Evolutionary conservation across 2,888 invertebrate species (phyloP), one percentile per base, ranked within the genome.

Genomic region (Maniola hyperantus): DNA sequence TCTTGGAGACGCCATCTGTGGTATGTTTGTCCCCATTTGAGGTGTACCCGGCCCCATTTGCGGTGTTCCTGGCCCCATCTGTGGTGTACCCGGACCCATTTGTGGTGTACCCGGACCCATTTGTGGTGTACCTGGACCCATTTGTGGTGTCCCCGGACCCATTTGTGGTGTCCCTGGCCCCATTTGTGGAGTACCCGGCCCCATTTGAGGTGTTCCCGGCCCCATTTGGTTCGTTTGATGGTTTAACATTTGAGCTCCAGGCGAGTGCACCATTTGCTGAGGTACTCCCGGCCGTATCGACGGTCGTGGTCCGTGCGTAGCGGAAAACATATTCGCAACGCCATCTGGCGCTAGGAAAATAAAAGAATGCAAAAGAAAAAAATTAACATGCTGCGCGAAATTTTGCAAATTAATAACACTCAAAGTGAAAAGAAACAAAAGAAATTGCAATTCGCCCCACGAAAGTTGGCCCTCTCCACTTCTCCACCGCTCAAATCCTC

Each of bases 241-340:
- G 44, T 42, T 53, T 34, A 82, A 76, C 82, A 83, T 81, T 73
- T 80, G 81, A 42, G 71, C 65, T 44, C 73, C 73, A 39, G 82
- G 77, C 20, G 81, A 78, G 63, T 81, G 87, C 48, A 75, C 87
- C 85, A 83, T 79, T 72, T 81, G 81, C n/a, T 77, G 78, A 6
- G 77, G 74, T 57, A 75, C 81, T 18, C 84, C 89, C 0, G 89
- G 82, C 33, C 91, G 82, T 61, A 87, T 81, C 0, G 85, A 81
- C 8, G 84, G 81, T 61, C 91, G 83, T 58, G 88, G 84, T 72
- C 87, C 88, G 78, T 87, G 91, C 68, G 85, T 73, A 74, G 90
- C 82, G 68, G 92, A 89, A 80, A 91, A 92, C 86, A 92, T 87
- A 83, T 85, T 89, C 79, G 84, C 82, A 78, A 91, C 90, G 87